Percentiles rank a stretch among this genome's conserved stretches.
phyloP scores from a whole-genome alignment of 2,113 vertebrate species.

The Etheostoma spectabile region DNA sequence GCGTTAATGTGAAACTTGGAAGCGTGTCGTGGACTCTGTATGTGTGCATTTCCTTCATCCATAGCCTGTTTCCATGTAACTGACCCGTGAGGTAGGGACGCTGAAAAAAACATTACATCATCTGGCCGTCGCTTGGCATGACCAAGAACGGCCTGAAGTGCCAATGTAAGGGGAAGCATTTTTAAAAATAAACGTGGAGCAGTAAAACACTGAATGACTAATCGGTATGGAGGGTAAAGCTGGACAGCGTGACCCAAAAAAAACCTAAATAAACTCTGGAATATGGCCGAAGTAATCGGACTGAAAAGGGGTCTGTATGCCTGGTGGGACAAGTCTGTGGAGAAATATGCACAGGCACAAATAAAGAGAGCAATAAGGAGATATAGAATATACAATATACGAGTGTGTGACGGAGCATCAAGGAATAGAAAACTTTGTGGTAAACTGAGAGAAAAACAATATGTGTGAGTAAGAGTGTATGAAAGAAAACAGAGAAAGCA shows the following conservation, averaged over 20 bases:
- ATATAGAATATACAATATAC: not conserved
- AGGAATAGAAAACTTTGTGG: not conserved
- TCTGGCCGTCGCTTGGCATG: conserved; percentile 40
- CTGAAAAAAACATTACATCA: conserved; percentile 68
- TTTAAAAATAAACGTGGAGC: conserved; percentile 72
- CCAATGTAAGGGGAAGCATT: conserved; percentile 47
- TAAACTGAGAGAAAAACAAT: conserved; percentile 22
- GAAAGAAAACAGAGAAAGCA: conserved; percentile 17
- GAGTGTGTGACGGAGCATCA: not conserved
- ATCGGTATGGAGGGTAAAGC: conserved; percentile 55
- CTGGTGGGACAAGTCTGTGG: conserved; percentile 25
- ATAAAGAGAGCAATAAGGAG: conserved; percentile 19
- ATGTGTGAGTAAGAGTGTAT: conserved; percentile 4
- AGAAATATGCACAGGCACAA: conserved; percentile 27
- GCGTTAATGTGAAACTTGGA: conserved; percentile 36
- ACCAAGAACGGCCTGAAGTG: conserved; percentile 25
- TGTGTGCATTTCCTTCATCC: conserved; percentile 28
- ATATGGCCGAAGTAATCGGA: conserved; percentile 49
- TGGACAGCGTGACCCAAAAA: conserved; percentile 36
- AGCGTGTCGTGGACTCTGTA: conserved; percentile 7
- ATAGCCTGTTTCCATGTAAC: conserved; percentile 47
- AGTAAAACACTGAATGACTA: conserved; percentile 69
- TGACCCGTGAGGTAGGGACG: conserved; percentile 16
- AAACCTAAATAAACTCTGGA: conserved; percentile 46
- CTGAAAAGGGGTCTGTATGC: conserved; percentile 52